Evolutionary conservation across 2,797 vertebrate species (phyloP).

Genomic region (Strix occidentalis): DNA sequence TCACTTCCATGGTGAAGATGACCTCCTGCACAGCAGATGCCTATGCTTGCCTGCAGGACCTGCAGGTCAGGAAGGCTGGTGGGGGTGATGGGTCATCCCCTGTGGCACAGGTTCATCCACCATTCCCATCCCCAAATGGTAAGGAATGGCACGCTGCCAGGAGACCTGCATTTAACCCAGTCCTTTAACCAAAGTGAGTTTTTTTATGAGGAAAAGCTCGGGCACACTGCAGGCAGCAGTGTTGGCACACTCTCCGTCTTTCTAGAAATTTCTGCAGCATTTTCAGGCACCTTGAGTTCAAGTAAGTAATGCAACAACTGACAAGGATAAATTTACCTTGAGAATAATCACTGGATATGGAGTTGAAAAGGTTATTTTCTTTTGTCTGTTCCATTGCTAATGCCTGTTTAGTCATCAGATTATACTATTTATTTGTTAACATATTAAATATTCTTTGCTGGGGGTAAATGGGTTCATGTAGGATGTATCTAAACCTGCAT

Average conservation of each 20-base stretch:
- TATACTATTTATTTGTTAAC: not conserved
- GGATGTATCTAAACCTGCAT: not conserved
- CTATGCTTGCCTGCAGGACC: not conserved
- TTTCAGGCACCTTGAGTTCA: not conserved
- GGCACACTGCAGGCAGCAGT: not conserved
- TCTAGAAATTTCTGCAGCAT: not conserved
- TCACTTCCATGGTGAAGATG: not conserved
- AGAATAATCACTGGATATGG: not conserved
- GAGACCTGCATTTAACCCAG: not conserved
- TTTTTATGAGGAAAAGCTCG: not conserved
- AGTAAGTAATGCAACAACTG: not conserved
- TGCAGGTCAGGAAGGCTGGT: rapidly evolving
- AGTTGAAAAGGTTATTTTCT: not conserved
- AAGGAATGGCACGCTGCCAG: not conserved
- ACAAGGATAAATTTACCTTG: not conserved
- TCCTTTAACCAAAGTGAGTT: not conserved
- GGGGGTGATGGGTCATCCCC: no score
- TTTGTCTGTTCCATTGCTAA: not conserved
- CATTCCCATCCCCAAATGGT: not conserved
- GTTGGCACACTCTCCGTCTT: not conserved
- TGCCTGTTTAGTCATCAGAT: not conserved
- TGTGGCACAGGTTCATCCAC: not conserved
- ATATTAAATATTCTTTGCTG: not conserved
- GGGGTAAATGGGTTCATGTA: not conserved
- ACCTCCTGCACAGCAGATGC: not conserved